Evolutionary conservation across 2,797 vertebrate genomes (phyloP), one percentile per base, ranked within the genome.

Genomic region (Philypnodon macrostomus): DNA sequence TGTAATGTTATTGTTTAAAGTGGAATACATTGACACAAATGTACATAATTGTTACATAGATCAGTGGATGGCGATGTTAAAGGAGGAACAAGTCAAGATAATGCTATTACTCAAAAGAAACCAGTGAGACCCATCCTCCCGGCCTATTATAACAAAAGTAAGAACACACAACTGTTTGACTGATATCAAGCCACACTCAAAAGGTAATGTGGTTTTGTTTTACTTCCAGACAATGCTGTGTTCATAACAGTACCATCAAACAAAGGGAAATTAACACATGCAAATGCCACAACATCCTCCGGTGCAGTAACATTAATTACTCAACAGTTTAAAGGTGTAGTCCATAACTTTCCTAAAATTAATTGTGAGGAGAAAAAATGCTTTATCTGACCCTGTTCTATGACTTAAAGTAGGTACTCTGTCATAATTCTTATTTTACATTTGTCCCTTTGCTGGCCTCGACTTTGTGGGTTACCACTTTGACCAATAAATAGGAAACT

Each of bases 101-200:
- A 50, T 55, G 59, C 34, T 47, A 24, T 4, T 23, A 39, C 61
- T 32, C 79, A 62, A 3, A 84, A 67, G 63, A 83, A 66, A 61
- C 74, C 86, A 0, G 57, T 85, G 18, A 80, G 86, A 61, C 80
- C 80, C 56, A 88, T 88, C 26, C 80, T 85, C 10, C 86, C 86
- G 13, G 83, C 84, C 11, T 77, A 51, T 47, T 70, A 58, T 4
- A 73, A 14, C 52, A 68, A 81, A 65, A 73, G 84, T 85, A n/a
- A 63, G 37, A 14, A 15, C n/a, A n/a, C n/a, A n/a, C n/a, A 6
- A 16, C 50, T 17, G 30, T 4, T 17, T n/a, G n/a, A n/a, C n/a
- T n/a, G n/a, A n/a, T n/a, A n/a, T n/a, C n/a, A n/a, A n/a, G n/a
- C n/a, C n/a, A n/a, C n/a, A n/a, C n/a, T n/a, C n/a, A n/a, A n/a